Evolutionary conservation across 2,797 vertebrate genomes (phyloP).

Genomic region (Manis javanica): DNA sequence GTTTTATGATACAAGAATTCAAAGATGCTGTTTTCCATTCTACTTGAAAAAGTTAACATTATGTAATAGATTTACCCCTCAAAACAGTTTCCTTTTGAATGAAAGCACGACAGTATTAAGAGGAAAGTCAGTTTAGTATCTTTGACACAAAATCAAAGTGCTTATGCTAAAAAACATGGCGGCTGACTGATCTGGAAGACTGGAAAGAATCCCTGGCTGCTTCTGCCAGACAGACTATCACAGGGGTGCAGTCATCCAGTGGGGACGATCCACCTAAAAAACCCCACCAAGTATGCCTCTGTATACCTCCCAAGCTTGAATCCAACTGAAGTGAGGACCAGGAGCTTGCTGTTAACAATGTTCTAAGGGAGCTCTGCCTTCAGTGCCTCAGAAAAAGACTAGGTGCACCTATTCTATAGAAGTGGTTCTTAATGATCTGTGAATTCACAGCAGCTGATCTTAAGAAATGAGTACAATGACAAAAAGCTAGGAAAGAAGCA

Average conservation of each 20-base stretch:
- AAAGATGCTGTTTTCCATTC: not conserved
- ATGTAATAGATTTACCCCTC: not conserved
- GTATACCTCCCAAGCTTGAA: not conserved
- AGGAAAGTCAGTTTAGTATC: not conserved
- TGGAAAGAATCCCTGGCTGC: not conserved
- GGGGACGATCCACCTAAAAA: not conserved
- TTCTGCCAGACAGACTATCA: not conserved
- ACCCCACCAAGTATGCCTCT: no score
- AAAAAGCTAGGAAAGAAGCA: not conserved
- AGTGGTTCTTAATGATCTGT: not conserved
- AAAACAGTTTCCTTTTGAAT: not conserved
- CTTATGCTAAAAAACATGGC: not conserved
- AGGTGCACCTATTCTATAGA: not conserved
- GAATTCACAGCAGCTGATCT: not conserved
- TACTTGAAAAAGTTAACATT: not conserved
- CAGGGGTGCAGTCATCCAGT: accelerated
- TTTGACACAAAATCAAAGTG: not conserved
- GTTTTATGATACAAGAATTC: not conserved
- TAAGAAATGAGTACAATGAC: not conserved
- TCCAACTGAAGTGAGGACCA: not conserved
- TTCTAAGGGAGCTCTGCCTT: not conserved
- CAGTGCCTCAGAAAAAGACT: not conserved
- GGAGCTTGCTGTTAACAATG: not conserved
- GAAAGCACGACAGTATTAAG: not conserved
- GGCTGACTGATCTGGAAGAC: not conserved